Evolutionary conservation across 2,113 vertebrate genomes (phyloP), one percentile per base, ranked within the genome.

Genomic region (Cinclus cinclus): DNA sequence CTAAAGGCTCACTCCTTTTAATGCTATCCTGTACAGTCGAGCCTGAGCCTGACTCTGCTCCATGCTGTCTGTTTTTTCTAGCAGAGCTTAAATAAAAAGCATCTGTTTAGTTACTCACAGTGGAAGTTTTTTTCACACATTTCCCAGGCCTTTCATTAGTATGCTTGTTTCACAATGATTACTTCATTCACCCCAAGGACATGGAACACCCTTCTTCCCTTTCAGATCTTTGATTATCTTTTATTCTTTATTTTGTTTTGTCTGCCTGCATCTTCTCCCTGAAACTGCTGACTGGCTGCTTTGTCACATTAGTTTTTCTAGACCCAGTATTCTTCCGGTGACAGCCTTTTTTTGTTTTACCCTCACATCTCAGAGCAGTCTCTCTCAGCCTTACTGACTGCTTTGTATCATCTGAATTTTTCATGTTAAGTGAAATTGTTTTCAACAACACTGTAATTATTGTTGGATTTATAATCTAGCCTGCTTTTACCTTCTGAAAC

Each of bases 301-400:
- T 65, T 41, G 22, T 69, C 46, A 35, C 41, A 30, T 64, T 21
- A 37, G 10, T 68, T 89, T 90, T 89, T 39, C 59, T 55, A 71
- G 42, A 37, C 8, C 7, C 2, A 0, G 16, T 63, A 33, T 44
- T 74, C 25, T 83, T 77, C 24, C 1, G 10, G 22, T 0, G 0
- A 17, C 2, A 4, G 3, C 42, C 52, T 79, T 65, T 74, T 74
- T 88, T 79, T 56, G 35, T 83, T 90, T 83, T 52, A 59, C 17
- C 11, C 49, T 80, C 50, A 67, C 10, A 65, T 73, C 39, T 59
- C 67, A 71, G 33, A 82, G 42, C 50, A 80, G 39, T 31, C 35
- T 92, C n/a, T 89, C 37, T 44, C 11, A 65, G 31, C 35, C 37
- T 33, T 30, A 8, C 24, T 81, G 55, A 35, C 27, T 69, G 24